A percentile compares a stretch with the other conserved stretches of the same genome.
Evolutionary conservation across 92 coral and sea anemone species (phyloP).

Genomic region (Phenganax stokvisi): DNA sequence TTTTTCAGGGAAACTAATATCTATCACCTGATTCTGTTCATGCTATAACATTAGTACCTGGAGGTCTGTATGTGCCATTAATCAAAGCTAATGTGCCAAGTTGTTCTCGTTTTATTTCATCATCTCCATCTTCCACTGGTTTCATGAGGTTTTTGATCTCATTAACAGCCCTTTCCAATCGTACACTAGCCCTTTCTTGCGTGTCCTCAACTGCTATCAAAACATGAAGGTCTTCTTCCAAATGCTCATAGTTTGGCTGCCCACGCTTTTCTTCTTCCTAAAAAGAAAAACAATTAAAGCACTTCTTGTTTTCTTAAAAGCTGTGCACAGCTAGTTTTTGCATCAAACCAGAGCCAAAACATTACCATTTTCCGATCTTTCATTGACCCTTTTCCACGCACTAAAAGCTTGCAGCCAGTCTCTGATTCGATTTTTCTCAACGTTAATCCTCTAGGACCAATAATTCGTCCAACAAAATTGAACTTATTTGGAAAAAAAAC

Average conservation of each 20-base stretch:
- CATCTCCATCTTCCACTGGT: conserved; percentile 98
- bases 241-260: conserved; percentile 90
- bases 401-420: conserved; percentile 88
- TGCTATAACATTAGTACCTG: conserved; percentile 29
- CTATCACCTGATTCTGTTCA: not conserved
- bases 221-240: conserved; percentile 93
- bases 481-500: conserved; percentile 51
- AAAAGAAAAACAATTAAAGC: not conserved
- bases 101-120: conserved; percentile 87
- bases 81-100: conserved; percentile 78
- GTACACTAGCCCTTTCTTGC: conserved; percentile 75
- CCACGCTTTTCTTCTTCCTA: conserved; percentile 98
- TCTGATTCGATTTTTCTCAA: conserved; percentile 72
- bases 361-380: conserved; percentile 88
- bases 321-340: not conserved
- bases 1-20: not conserved
- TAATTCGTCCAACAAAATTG: conserved; percentile 95
- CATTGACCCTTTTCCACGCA: conserved; percentile 95
- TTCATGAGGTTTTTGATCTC: conserved; percentile 66
- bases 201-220: conserved; percentile 86
- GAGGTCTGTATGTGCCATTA: conserved; percentile 82
- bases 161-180: conserved; percentile 81
- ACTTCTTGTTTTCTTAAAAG: not conserved
- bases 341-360: not conserved
- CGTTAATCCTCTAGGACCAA: conserved; percentile 95